Evolutionary conservation across 37 sponge, comb jelly and placozoan genomes (phyloP).

Genomic region (Ephydatia muelleri): DNA sequence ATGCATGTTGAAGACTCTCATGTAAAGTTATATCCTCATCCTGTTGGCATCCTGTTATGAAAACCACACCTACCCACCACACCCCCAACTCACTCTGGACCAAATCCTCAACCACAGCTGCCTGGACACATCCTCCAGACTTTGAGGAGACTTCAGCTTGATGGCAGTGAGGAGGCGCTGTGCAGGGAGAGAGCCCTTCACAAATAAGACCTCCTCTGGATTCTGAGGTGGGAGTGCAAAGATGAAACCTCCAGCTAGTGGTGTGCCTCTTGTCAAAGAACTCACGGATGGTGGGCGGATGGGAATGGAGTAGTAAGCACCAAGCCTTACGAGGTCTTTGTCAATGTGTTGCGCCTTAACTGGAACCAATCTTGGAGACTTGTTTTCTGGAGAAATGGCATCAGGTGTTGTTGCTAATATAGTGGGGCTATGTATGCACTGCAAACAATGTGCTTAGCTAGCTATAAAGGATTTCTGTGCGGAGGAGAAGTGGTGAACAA

Average conservation of each 20-base stretch:
- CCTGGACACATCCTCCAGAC: conserved; percentile 55
- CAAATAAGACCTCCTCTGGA: conserved; percentile 40
- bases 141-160: conserved; percentile 21
- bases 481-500: too few relatives aligned
- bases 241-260: neutral
- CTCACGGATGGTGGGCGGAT: conserved; percentile 25
- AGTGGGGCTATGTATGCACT: too few relatives aligned
- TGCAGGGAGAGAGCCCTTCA: conserved; percentile 46
- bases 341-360: conserved; percentile 56
- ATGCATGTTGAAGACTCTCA: conserved; percentile 39
- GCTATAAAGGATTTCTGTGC: too few relatives aligned
- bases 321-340: conserved; percentile 45
- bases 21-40: conserved; percentile 44
- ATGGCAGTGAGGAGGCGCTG: conserved; percentile 57
- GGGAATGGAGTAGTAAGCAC: conserved; percentile 50
- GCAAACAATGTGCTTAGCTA: too few relatives aligned
- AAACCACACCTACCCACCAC: conserved; percentile 2
- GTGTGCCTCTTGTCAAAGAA: neutral
- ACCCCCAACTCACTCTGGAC: conserved; percentile 40
- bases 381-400: conserved; percentile 33
- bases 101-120: conserved; percentile 71
- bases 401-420: too few relatives aligned
- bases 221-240: conserved; percentile 17
- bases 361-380: conserved; percentile 71
- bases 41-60: conserved; percentile 4